Evolutionary conservation across 2,113 vertebrate species (phyloP).

Genomic region (Psilopogon haemacephalus): DNA sequence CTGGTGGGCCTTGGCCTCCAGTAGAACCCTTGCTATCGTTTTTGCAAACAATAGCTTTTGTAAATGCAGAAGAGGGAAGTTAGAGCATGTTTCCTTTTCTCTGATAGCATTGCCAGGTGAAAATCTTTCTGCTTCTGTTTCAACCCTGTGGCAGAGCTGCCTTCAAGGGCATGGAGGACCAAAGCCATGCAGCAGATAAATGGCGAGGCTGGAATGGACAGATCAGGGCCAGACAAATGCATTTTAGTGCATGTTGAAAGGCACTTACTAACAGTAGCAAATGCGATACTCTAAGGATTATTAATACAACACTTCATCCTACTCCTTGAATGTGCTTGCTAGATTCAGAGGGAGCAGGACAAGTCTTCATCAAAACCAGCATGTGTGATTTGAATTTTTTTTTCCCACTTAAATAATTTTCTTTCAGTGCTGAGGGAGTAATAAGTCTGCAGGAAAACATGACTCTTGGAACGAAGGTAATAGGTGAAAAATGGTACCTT

Average conservation of each 20-base stretch:
- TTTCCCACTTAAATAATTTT: not conserved
- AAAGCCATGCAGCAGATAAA: not conserved
- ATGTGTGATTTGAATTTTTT: too few relatives aligned
- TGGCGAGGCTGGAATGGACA: not conserved
- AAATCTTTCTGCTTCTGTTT: not conserved
- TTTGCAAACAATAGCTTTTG: not conserved
- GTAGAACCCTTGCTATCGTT: not conserved
- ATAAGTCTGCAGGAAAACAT: not conserved
- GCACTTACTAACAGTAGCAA: not conserved
- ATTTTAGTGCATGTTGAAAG: not conserved
- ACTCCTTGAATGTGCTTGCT: too few relatives aligned
- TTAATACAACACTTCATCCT: not conserved
- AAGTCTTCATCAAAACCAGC: not conserved
- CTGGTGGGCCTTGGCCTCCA: not conserved
- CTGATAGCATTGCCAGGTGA: not conserved
- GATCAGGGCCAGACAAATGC: not conserved
- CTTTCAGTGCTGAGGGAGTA: not conserved
- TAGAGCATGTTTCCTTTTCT: not conserved
- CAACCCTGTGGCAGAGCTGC: not conserved
- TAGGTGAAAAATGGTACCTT: not conserved
- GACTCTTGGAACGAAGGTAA: not conserved
- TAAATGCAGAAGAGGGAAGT: not conserved
- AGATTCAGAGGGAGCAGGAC: not conserved
- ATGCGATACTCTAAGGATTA: not conserved
- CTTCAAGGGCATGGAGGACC: not conserved